Base-by-base conservation (phyloP, 2,797 vertebrate species). In the Hafferia zeledoni region DNA sequence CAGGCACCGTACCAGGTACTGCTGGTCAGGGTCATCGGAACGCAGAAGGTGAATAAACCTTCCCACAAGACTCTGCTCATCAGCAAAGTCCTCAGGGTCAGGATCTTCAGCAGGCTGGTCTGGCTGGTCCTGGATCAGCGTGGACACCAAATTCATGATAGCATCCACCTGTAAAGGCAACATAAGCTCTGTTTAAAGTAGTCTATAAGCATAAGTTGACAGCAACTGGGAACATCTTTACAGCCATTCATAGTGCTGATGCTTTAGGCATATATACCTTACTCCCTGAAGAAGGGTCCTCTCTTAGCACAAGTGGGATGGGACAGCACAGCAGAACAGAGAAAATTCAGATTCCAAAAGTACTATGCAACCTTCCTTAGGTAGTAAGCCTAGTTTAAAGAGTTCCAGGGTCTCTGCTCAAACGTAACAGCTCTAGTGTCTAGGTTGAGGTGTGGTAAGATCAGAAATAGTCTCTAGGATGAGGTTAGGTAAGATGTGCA, bases 31-130 rank as follows among this genome's bases (percentile, higher is more conserved):
- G 92, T 99, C 99, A 23, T 99, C 99, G 8, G 99, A 99, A 68
- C 97, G 98, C 35, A 99, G 97, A 44, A 99, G 98, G 85, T 99
- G 99, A 95, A 99, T 99, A 95, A 99, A 99, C 46, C 99, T 98
- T 64, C 99, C 99, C 89, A 99, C 99, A n/a, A 99, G 99, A 89
- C 99, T 99, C 96, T 99, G 99, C 93, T 99, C 99, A 84, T 99
- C 99, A 27, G 99, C 98, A 97, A 99, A 99, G 96, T 99, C 99
- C 93, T 99, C 99, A 1, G 99, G 99, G 95, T 99, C 99, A 5
- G 99, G 99, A 63, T 99, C 99, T 83, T 99, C 99, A 3, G 98
- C 98, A 4, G 99, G 99, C 77, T 99, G 99, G 97, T 99, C 99
- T 1, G 99, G 99, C 95, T 99, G 99, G 94, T 99, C 99, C 96